Percentiles rank a stretch among this genome's conserved stretches.
These are phyloP conservation scores for Scaptomyza polygonia DNA, from an alignment of 2,888 invertebrate species.

Conservation along the genomic window DNA sequence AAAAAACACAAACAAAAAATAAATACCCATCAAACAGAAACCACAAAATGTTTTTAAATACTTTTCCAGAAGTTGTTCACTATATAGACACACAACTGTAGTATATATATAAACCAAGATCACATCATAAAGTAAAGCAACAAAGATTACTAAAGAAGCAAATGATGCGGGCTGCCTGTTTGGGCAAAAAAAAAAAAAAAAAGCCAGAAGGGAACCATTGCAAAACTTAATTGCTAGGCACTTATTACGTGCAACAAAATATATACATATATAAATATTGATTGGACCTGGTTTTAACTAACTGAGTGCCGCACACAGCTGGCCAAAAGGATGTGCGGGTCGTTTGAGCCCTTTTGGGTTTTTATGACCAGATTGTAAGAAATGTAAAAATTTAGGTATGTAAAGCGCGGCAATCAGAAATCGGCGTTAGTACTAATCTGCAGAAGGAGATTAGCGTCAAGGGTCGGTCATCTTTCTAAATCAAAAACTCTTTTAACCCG, in stretches of 20 bases:
- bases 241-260: conserved; percentile 1
- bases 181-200: conserved; percentile 8
- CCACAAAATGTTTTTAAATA: not conserved
- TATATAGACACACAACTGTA: too few species aligned
- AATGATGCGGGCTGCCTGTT: conserved; percentile 38
- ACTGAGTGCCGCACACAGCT: conserved; percentile 14
- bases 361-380: conserved; percentile 28
- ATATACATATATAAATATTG: conserved; percentile 27
- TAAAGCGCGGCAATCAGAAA: conserved; percentile 22
- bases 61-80: too few species aligned
- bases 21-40: conserved; percentile 17
- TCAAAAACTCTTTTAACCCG: conserved; percentile 28
- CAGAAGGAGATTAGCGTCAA: conserved; percentile 17
- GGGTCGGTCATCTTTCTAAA: conserved; percentile 6
- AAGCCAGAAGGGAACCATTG: conserved; percentile 1
- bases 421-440: conserved; percentile 38
- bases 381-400: conserved; percentile 13
- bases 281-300: conserved; percentile 11
- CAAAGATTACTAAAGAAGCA: not conserved
- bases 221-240: conserved; percentile 17
- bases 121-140: too few species aligned
- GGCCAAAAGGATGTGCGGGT: conserved; percentile 51
- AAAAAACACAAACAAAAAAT: conserved; percentile 6
- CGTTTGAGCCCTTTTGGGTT: not conserved
- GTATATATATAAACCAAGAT: too few species aligned